Conservation (phyloP, 2,113 vertebrate species). For the Hippolais icterina region DNA sequence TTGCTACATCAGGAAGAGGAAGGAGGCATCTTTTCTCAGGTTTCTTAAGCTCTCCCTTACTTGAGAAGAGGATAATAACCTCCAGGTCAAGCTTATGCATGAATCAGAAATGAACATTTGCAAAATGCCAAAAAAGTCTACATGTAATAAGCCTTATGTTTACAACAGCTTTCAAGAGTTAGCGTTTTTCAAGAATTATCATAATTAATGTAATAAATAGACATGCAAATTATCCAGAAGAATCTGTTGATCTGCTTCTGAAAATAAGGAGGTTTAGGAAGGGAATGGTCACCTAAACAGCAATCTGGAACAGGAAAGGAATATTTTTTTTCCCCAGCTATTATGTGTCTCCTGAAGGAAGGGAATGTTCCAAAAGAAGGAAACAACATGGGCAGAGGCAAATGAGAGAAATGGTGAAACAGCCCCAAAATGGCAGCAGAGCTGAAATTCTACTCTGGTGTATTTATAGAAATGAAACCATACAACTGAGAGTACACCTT, state of each 20-base stretch:
- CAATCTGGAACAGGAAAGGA: background rate
- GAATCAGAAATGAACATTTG: conserved; percentile 47
- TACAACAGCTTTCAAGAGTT: conserved; percentile 45
- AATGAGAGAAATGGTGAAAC: conserved; percentile 4
- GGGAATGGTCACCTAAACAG: background rate
- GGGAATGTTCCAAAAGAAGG: conserved; percentile 2
- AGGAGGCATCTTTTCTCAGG: conserved; percentile 18
- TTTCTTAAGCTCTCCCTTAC: background rate
- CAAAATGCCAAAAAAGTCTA: conserved; percentile 13
- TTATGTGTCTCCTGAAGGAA: conserved; percentile 7
- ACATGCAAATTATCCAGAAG: background rate
- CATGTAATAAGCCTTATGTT: conserved; percentile 34
- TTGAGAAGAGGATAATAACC: conserved; percentile 1
- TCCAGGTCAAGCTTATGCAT: conserved; percentile 36
- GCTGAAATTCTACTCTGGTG: background rate
- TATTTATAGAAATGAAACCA: background rate
- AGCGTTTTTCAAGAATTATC: conserved; percentile 39
- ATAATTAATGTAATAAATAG: conserved; percentile 41
- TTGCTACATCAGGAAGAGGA: background rate
- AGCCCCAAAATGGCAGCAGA: background rate
- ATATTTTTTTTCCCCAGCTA: background rate
- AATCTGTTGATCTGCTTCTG: background rate
- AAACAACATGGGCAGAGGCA: background rate
- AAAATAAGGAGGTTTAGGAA: background rate
- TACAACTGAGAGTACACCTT: background rate